Conservation (phyloP, 1,140 invertebrate genomes). For the Uloborus diversus region DNA sequence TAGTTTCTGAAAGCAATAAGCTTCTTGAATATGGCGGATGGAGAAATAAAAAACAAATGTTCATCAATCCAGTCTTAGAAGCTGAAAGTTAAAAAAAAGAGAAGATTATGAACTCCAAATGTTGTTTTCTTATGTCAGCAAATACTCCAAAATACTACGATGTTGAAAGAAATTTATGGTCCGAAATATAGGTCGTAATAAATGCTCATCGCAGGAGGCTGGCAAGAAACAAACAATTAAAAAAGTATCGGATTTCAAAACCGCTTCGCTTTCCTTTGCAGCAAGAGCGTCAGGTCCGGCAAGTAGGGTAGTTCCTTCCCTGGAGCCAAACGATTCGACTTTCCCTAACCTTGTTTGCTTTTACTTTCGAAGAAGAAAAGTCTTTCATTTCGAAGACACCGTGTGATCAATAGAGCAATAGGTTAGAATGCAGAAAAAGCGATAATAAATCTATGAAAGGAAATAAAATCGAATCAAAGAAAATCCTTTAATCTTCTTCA, state of each 20-base stretch:
- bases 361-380: neutral
- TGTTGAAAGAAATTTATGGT: neutral
- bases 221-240: too few species aligned
- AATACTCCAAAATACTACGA: neutral
- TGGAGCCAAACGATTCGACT: constrained; percentile 6
- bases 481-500: neutral
- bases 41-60: neutral
- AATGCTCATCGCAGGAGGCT: constrained; percentile 4
- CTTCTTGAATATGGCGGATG: neutral
- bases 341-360: neutral
- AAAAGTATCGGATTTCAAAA: too few species aligned
- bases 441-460: neutral
- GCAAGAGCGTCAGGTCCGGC: constrained; percentile 4
- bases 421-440: constrained; percentile 1
- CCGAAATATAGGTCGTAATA: neutral
- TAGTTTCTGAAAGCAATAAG: too few species aligned
- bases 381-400: too few species aligned
- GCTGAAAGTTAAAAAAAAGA: neutral
- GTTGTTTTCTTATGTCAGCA: neutral
- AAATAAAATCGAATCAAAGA: neutral
- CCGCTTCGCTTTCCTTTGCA: neutral
- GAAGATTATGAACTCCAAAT: neutral
- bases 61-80: neutral
- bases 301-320: constrained; percentile 1
- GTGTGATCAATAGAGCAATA: too few species aligned